These are phyloP conservation scores for Drosophila robusta DNA, from an alignment of 2,888 invertebrate genomes.

Conservation along the genomic window DNA sequence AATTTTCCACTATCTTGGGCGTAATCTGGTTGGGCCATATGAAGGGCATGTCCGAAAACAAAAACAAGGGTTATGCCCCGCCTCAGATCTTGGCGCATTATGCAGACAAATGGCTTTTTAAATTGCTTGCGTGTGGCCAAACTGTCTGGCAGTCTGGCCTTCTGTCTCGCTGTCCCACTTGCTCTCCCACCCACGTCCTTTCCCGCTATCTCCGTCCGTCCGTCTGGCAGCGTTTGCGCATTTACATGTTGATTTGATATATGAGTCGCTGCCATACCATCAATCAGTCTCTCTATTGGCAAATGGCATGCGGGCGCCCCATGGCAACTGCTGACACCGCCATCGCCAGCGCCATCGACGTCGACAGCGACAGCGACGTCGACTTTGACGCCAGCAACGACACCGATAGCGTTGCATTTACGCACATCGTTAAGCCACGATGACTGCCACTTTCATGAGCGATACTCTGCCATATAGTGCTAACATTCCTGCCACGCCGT, in stretches of 20 bases:
- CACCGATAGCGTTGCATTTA: constrained; percentile 57
- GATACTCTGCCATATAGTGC: constrained; percentile 10
- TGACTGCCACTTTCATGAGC: constrained; percentile 29
- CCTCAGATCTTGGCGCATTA: constrained; percentile 38
- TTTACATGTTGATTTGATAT: constrained; percentile 76
- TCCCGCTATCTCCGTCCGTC: constrained; percentile 6
- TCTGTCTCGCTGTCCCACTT: constrained; percentile 20
- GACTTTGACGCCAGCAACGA: constrained; percentile 6
- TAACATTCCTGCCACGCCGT: neutral
- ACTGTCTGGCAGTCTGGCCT: constrained; percentile 25
- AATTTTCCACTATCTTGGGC: constrained; percentile 46
- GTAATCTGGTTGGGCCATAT: constrained; percentile 21
- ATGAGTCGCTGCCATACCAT: constrained; percentile 66
- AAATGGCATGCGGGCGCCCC: constrained; percentile 31
- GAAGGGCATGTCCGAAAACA: constrained; percentile 27
- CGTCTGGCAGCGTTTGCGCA: constrained; percentile 18
- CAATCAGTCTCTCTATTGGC: constrained; percentile 66
- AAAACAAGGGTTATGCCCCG: constrained; percentile 1
- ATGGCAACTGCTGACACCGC: constrained; percentile 12
- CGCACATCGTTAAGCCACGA: constrained; percentile 43
- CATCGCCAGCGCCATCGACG: constrained; percentile 13
- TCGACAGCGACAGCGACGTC: constrained; percentile 15
- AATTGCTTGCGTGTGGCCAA: constrained; percentile 72
- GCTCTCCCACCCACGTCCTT: neutral
- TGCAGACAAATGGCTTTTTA: constrained; percentile 72